Percentiles rank a stretch among this genome's conserved stretches.
These are phyloP conservation scores for Sebastes kiyomatsui DNA, from an alignment of 2,797 vertebrate genomes.

Conservation along the genomic window DNA sequence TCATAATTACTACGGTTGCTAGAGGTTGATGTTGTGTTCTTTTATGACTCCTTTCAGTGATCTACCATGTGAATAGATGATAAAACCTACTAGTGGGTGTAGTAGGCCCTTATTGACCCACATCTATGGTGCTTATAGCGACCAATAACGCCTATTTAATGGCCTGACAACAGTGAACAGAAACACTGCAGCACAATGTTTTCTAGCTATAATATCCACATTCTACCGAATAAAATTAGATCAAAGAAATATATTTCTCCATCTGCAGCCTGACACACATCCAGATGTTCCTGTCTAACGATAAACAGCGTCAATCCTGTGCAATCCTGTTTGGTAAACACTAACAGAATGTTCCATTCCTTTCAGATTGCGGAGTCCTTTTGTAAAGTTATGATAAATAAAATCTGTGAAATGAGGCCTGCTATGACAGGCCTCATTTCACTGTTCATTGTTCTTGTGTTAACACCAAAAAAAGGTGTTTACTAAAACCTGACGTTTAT, in stretches of 20 bases:
- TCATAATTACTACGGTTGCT: no score
- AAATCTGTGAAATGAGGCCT: conserved; percentile 20
- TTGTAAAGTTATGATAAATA: not conserved
- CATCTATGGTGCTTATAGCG: no score
- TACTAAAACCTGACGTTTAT: conserved; percentile 16
- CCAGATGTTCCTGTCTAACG: not conserved
- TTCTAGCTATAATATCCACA: not conserved
- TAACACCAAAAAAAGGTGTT: conserved; percentile 17
- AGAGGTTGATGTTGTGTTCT: no score
- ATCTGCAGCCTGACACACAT: conserved; percentile 6
- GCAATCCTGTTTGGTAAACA: not conserved
- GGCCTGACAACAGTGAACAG: not conserved
- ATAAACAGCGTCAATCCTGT: not conserved
- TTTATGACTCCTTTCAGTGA: no score
- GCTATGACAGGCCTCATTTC: not conserved
- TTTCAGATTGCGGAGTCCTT: not conserved
- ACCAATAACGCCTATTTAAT: no score
- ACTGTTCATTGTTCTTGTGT: not conserved
- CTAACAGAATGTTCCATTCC: no score
- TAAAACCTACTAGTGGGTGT: no score
- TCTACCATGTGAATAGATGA: no score
- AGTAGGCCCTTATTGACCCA: no score
- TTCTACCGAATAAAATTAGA: not conserved
- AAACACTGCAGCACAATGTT: not conserved
- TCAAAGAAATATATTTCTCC: not conserved